Evolutionary conservation across 2,113 vertebrate genomes (phyloP).

Genomic region (Cololabis saira): DNA sequence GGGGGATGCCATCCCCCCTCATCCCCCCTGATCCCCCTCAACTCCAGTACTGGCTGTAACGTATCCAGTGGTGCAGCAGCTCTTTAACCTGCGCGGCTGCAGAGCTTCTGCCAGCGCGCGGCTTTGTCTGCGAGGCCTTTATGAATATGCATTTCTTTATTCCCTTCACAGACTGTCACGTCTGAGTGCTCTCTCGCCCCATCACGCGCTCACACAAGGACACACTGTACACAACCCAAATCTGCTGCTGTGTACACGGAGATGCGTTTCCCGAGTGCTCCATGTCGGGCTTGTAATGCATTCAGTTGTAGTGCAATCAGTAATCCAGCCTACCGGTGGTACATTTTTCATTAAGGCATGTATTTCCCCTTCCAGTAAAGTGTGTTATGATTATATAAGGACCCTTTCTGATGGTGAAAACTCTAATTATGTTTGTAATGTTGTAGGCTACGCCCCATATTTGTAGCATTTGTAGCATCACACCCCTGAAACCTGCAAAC

Average conservation of each 20-base stretch:
- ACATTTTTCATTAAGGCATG: constrained; percentile 4
- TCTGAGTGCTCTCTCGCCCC: constrained; percentile 27
- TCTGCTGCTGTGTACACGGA: not conserved
- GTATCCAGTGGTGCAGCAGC: constrained; percentile 22
- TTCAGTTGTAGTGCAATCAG: not conserved
- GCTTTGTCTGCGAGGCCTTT: constrained; percentile 61
- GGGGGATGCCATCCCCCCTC: too few species aligned
- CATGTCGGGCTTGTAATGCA: not conserved
- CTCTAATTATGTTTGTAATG: not conserved
- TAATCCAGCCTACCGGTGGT: not conserved
- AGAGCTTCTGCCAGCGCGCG: constrained; percentile 31
- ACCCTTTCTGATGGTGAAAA: constrained; percentile 6
- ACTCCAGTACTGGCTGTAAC: too few species aligned
- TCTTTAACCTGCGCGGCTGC: constrained; percentile 9
- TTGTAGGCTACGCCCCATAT: not conserved
- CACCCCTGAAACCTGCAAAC: not conserved
- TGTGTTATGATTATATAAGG: not conserved
- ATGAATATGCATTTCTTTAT: constrained; percentile 60
- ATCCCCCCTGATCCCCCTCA: too few species aligned
- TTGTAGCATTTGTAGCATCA: not conserved
- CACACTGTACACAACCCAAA: constrained; percentile 11
- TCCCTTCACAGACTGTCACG: constrained; percentile 1
- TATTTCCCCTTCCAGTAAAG: not conserved
- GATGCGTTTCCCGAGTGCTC: constrained; percentile 13
- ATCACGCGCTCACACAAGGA: constrained; percentile 8